Base-by-base conservation (phyloP, 1,140 invertebrate genomes). In the Aphelinus atriplicis region DNA sequence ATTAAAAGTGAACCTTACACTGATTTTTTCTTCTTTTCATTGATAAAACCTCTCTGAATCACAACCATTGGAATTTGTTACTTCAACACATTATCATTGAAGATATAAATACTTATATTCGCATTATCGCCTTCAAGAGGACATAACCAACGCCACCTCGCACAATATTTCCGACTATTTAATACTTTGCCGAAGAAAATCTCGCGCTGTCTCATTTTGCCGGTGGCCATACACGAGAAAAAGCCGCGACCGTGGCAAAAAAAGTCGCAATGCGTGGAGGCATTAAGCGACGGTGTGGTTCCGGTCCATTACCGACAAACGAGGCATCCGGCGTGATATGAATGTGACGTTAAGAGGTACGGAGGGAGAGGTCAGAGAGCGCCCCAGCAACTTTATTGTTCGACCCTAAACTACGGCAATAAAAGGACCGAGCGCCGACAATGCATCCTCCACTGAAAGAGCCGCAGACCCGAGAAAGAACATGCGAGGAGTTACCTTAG, bases 281-380 rank as follows among this genome's bases (percentile, higher is more conserved):
- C 58, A 76, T 77, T 71, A 71, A 67, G 62, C 67, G 75, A 58
- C 51, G 51, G 51, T 63, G 58, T 60, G 69, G 55, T 76, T 68
- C 62, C 68, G 64, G 74, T 66, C 67, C 67, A 65, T 75, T 75
- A 75, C 74, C 67, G 61, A 4, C 48, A 60, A 67, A 68, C 72
- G 57, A 67, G 64, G 50, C 55, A 53, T 68, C 73, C 62, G 67
- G 3, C 26, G 61, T 51, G 61, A 64, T 71, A 65, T 75, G 74
- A 65, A 75, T 75, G 74, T 50, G 65, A 64, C 60, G 58, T 69
- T 75, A 75, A 75, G 64, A 64, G 64, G 26, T 3, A 26, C 26
- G 26, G 26, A 26, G 26, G 51, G 1, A 46, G 66, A 46, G 4
- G 64, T 26, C 51, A 53, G 55, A 7, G 4, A 9, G 26, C 46